Evolutionary conservation across 2,888 invertebrate species (phyloP).

Genomic region (Elegia similella): DNA sequence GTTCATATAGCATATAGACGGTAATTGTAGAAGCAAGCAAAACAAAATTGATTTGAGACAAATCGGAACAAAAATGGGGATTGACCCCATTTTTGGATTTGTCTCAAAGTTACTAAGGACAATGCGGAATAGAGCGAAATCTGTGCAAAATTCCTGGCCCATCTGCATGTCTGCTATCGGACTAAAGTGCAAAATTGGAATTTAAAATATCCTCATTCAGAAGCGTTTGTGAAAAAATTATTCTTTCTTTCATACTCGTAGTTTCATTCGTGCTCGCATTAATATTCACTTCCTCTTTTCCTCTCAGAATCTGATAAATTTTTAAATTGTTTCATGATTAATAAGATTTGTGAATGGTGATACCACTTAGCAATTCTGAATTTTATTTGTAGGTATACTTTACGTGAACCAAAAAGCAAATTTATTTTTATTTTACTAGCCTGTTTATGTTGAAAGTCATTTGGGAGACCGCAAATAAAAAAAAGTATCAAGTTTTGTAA

Average conservation of each 20-base stretch:
- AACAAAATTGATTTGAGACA: too few species aligned
- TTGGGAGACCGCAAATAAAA: too few species aligned
- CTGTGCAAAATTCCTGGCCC: conserved; percentile 57
- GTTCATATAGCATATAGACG: too few species aligned
- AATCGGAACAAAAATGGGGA: too few species aligned
- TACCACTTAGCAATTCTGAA: background rate
- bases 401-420: background rate
- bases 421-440: too few species aligned
- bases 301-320: background rate
- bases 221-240: conserved; percentile 40
- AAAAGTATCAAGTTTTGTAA: too few species aligned
- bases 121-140: conserved; percentile 21
- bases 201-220: conserved; percentile 60
- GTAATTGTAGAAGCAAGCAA: too few species aligned
- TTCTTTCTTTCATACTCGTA: conserved; percentile 20
- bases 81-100: too few species aligned
- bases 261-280: conserved; percentile 14
- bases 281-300: conserved; percentile 4
- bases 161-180: conserved; percentile 60
- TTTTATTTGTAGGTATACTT: too few species aligned
- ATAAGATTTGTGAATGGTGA: background rate
- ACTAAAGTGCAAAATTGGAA: conserved; percentile 67
- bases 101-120: background rate
- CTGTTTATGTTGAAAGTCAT: too few species aligned
- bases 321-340: background rate